Evolutionary conservation across 2,888 invertebrate genomes (phyloP).

Genomic region (Dryocosmus kuriphilus): DNA sequence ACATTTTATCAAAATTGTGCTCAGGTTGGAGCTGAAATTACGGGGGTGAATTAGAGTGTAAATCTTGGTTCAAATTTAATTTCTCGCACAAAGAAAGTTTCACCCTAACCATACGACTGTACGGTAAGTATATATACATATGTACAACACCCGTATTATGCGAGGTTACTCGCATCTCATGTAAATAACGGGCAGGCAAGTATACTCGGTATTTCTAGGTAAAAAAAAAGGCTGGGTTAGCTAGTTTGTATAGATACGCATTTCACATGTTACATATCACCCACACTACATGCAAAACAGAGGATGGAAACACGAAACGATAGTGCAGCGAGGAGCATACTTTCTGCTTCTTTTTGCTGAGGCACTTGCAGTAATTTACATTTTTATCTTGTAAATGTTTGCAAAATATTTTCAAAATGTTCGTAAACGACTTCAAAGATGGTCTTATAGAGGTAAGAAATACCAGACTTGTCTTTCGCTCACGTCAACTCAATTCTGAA

Average conservation of each 20-base stretch:
- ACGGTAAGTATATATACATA: background rate
- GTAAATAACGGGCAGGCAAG: slow-evolving; percentile 54
- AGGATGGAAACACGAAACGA: slow-evolving; percentile 21
- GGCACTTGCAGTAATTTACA: slow-evolving; percentile 42
- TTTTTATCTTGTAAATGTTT: slow-evolving; percentile 10
- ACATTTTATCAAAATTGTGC: background rate
- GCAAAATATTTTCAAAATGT: background rate
- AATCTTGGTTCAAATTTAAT: background rate
- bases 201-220: background rate
- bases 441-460: background rate
- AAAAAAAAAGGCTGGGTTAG: slow-evolving; percentile 19
- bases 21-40: background rate
- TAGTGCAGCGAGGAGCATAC: slow-evolving; percentile 29
- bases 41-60: background rate
- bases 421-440: background rate
- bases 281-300: slow-evolving; percentile 30
- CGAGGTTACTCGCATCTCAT: slow-evolving; percentile 44
- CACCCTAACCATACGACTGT: background rate
- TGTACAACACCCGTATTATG: slow-evolving; percentile 8
- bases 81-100: background rate
- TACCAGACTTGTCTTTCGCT: background rate
- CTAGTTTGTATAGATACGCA: slow-evolving; percentile 27
- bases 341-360: slow-evolving; percentile 39
- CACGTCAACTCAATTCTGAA: background rate
- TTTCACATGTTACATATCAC: background rate